Base-by-base conservation (phyloP, 2,113 vertebrate genomes). In the Hymenochirus boettgeri region DNA sequence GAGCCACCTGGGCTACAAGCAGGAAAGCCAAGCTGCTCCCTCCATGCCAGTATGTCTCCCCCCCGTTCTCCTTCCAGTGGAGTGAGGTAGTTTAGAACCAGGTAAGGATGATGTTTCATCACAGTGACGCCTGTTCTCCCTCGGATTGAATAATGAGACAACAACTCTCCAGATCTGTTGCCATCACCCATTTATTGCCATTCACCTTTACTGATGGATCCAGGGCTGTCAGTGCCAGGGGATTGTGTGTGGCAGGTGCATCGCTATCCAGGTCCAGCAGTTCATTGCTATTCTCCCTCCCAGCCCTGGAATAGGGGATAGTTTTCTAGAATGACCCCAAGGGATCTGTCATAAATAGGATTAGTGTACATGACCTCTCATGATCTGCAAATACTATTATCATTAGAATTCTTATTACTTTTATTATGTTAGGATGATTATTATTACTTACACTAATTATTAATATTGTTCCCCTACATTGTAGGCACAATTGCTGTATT, bases 41-140 rank as follows among this genome's bases (percentile, higher is more conserved):
- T 54, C 3, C 13, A 17, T 2, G 3, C 22, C 54, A 67, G 64
- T n/a, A 67, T 67, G 64, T 66, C 53, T 29, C 45, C 58, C 13
- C 42, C 64, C 25, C 19, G 46, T 9, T 51, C 31, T 59, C 46
- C 56, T 59, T 59, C 31, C 56, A 27, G 64, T 15, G 64, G 64
- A 23, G 64, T 67, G 22, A 67, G 64, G 55, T 67, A 67, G 64
- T 67, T 50, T 33, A 1, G n/a, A n/a, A 37, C 19, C 64, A 67
- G 64, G 64, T 67, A 67, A 67, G 63, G 1, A 17, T 13, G 23
- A 22, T 35, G 19, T 15, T 35, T 13, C 33, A 19, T 7, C 2
- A n/a, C 12, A 6, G 10, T 50, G 63, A 39, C 64, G 64, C 64
- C 64, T 67, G 64, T 67, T 67, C 55, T 55, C 33, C 24, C 17